phyloP scores from a whole-genome alignment of 1,140 invertebrate species.

The Zelostemma sp. region DNA sequence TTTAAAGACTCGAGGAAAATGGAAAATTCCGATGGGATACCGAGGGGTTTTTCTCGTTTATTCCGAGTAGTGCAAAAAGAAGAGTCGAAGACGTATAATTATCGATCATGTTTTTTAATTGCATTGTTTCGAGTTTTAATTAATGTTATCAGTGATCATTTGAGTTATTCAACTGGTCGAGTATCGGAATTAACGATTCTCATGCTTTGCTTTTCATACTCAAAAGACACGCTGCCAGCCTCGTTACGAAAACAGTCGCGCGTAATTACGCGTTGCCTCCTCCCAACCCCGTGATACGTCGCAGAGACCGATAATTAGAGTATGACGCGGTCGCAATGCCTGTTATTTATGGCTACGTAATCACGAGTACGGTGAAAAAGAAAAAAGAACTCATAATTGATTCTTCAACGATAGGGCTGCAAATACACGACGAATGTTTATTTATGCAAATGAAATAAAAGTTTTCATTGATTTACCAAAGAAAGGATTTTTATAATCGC shows the following conservation, averaged over 20 bases:
- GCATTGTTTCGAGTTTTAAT: neutral
- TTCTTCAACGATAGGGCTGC: constrained; percentile 44
- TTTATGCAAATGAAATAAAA: too few species aligned
- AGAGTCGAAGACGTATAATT: neutral
- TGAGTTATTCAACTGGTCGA: constrained; percentile 10
- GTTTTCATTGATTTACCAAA: too few species aligned
- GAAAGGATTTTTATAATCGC: too few species aligned
- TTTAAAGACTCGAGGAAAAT: too few species aligned
- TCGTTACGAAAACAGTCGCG: constrained; percentile 39
- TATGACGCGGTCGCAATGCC: constrained; percentile 44
- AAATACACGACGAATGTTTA: constrained; percentile 10
- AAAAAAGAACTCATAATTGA: constrained; percentile 44
- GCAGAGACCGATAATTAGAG: constrained; percentile 44
- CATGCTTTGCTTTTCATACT: constrained; percentile 29
- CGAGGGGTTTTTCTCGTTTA: too few species aligned
- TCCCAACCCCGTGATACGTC: constrained; percentile 29
- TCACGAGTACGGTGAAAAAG: constrained; percentile 36
- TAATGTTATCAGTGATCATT: constrained; percentile 8
- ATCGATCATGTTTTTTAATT: neutral
- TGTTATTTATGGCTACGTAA: constrained; percentile 47
- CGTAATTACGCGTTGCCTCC: constrained; percentile 40
- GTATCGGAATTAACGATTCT: constrained; percentile 28
- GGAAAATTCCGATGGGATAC: too few species aligned
- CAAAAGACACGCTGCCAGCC: constrained; percentile 27
- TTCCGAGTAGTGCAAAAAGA: too few species aligned